Base-by-base conservation (phyloP, 2,888 invertebrate genomes). In the Xestia sexstrigata region DNA sequence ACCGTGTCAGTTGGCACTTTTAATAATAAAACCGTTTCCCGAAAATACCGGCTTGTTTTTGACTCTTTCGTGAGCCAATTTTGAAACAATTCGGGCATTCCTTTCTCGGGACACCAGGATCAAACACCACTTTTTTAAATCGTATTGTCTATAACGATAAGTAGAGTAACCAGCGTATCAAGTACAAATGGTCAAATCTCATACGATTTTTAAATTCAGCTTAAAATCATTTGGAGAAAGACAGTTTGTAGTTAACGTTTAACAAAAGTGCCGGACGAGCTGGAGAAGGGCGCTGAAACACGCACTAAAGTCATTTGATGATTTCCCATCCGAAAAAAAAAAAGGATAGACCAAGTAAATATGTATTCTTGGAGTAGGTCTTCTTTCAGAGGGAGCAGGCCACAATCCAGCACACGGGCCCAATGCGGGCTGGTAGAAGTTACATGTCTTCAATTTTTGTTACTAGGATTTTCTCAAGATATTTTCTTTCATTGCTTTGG, bases 1-100 rank as follows among this genome's bases (percentile, higher is more conserved):
- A 9, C 13, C n/a, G 55, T 81, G 74, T 52, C 60, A 76, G 49
- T 75, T 67, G 35, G 17, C 23, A 74, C 26, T 35, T 49, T 17
- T 63, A 49, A 45, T 60, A 75, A 58, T 42, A 60, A 67, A 60
- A 35, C 20, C 26, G 4, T 81, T 47, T 66, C 26, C 23, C 9
- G 42, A 49, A 82, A 75, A 66, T 35, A 13, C 20, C 1, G 1
- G 6, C 5, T 6, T 5, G 15, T 5, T 74, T 70, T 81, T 74
- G 66, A 76, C 67, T 76, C 26, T 6, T 76, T 52, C 42, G 6
- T 60, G 17, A 20, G 52, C n/a, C 23, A 74, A 74, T 74, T 35
- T 78, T 26, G 23, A 17, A 45, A 55, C n/a, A 30, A 45, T 67
- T 52, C 8, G 2, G 39, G 9, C 2, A 58, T 81, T 81, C 26